Percentiles rank a stretch among this genome's conserved stretches.
phyloP scores from a whole-genome alignment of 1,140 invertebrate species.

The Daktulosphaira vitifoliae region DNA sequence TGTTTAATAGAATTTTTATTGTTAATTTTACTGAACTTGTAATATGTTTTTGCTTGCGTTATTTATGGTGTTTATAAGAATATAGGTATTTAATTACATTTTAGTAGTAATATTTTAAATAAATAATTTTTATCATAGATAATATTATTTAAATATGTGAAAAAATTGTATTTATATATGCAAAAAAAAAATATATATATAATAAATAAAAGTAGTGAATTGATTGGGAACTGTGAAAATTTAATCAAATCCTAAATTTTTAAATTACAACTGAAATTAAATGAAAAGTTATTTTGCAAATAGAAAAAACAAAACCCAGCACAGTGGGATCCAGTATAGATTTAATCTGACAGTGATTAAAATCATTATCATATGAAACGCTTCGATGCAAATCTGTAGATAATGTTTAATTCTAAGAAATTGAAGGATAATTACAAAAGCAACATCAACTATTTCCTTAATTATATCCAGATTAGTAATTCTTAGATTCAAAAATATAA shows the following conservation, averaged over 20 bases:
- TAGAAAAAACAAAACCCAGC: too few relatives aligned
- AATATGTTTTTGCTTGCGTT: constrained; percentile 33
- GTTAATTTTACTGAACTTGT: constrained; percentile 27
- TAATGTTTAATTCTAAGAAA: too few relatives aligned
- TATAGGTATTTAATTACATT: constrained; percentile 25
- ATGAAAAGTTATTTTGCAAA: too few relatives aligned
- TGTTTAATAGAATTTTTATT: constrained; percentile 31
- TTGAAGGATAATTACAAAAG: too few relatives aligned
- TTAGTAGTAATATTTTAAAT: constrained; percentile 13
- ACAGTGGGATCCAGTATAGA: too few relatives aligned
- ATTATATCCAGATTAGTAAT: too few relatives aligned
- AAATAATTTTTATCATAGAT: constrained; percentile 16
- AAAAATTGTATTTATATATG: constrained; percentile 29
- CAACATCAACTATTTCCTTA: too few relatives aligned
- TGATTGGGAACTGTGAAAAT: constrained; percentile 8
- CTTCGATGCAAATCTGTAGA: too few relatives aligned
- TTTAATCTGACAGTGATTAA: too few relatives aligned
- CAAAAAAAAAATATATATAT: constrained; percentile 11
- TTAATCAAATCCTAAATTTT: not conserved
- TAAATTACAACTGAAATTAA: too few relatives aligned
- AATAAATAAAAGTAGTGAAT: constrained; percentile 30
- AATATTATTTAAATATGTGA: constrained; percentile 29
- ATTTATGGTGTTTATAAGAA: constrained; percentile 29
- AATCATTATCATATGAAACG: too few relatives aligned
- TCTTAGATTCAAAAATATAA: too few relatives aligned